Percentiles rank a stretch among this genome's conserved stretches.
Evolutionary conservation across 2,797 vertebrate genomes (phyloP).

Genomic region (Enoplosus armatus): DNA sequence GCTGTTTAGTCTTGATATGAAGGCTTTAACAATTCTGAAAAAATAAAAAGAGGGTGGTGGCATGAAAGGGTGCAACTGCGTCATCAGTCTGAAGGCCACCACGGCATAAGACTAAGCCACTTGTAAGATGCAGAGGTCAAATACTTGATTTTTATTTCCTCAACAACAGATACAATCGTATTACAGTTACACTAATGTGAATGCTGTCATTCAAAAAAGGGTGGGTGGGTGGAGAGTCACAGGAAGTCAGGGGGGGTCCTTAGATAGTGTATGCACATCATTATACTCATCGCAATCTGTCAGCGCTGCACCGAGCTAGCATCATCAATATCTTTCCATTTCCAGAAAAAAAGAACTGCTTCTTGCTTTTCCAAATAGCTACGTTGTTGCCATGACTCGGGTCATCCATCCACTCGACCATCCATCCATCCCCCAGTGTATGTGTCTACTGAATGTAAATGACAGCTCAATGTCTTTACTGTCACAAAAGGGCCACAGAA

Average conservation of each 20-base stretch:
- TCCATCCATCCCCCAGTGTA: slow-evolving; percentile 68
- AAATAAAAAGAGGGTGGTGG: slow-evolving; percentile 30
- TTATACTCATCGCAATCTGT: slow-evolving; percentile 74
- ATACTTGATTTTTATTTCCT: slow-evolving; percentile 84
- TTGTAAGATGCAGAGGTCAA: slow-evolving; percentile 82
- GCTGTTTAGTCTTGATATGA: slow-evolving; percentile 63
- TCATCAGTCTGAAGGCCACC: slow-evolving; percentile 54
- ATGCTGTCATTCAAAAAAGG: slow-evolving; percentile 75
- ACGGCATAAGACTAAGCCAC: slow-evolving; percentile 71
- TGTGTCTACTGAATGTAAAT: slow-evolving; percentile 83
- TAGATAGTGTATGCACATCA: slow-evolving; percentile 68
- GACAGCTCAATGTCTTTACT: slow-evolving; percentile 80
- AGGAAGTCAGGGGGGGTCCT: slow-evolving; percentile 72
- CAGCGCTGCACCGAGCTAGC: slow-evolving; percentile 52
- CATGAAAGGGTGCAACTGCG: slow-evolving; percentile 54
- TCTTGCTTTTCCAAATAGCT: slow-evolving; percentile 77
- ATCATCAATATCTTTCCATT: slow-evolving; percentile 80
- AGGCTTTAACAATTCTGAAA: slow-evolving; percentile 60
- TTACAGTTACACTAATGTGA: slow-evolving; percentile 73
- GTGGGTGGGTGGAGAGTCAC: slow-evolving; percentile 64
- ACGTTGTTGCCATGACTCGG: slow-evolving; percentile 80
- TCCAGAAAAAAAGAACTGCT: slow-evolving; percentile 73
- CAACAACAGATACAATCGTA: slow-evolving; percentile 74
- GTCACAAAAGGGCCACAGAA: slow-evolving; percentile 85
- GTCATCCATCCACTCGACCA: slow-evolving; percentile 72